Base-by-base conservation (phyloP, 2,888 invertebrate species). In the Masnerella sp. region DNA sequence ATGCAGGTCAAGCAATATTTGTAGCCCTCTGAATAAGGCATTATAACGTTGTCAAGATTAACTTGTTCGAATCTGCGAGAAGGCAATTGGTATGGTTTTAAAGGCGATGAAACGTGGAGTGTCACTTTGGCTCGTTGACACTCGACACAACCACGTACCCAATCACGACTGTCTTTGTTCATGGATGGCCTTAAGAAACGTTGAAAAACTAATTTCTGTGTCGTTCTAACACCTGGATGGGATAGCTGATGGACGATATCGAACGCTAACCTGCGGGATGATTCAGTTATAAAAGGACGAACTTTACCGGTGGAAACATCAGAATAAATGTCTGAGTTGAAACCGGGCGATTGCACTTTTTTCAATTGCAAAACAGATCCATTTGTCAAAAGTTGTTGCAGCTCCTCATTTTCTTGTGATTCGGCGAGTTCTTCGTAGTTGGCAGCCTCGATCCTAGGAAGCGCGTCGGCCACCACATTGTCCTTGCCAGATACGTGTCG, bases 161-260 rank as follows among this genome's bases (percentile, higher is more conserved):
- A 88, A 0, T 73, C 22, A 0, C 78, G 47, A 43, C 81, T 82
- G 38, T 88, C 84, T 5, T 67, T 72, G 0, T 82, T 78, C 0
- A 88, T 78, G 0, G 76, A 76, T 0, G 85, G 86, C 87, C 87
- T 88, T 0, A 88, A 82, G 36, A 79, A 88, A 0, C 84, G 77
- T 20, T 83, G 38, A 0, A 82, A 45, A 0, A 88, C 77, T 1
- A 87, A 28, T n/a, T 78, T 80, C 0, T 54, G 51, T 0, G 82
- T 82, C 0, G 77, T 75, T 2, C 75, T 75, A 0, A 70, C 58
- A 0, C 81, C 81, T 5, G 80, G 79, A 51, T 82, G 84, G 2
- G 78, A 69, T 0, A 83, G 56, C 0, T 65, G 49, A 58, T 85
- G 83, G 0, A 83, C 0, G 49, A 2, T 11, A 2, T 80, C 32